Conservation (phyloP, 2,888 invertebrate species). For the Calameuta pallipes region DNA sequence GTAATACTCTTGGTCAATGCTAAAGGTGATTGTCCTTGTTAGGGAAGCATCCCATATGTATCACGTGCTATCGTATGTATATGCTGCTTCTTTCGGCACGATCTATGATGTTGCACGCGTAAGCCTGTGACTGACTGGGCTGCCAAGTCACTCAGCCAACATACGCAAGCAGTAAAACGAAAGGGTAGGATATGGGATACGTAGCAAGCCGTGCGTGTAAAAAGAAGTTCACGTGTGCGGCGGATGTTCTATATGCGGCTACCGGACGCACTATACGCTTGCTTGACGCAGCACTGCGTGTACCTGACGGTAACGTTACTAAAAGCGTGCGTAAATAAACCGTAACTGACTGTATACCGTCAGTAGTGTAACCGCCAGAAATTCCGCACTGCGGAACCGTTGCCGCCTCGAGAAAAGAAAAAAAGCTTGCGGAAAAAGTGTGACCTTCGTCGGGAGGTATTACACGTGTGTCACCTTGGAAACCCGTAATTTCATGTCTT, state of each 20-base stretch:
- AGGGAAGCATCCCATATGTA: conserved; percentile 28
- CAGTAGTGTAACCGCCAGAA: neutral
- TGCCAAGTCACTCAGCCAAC: conserved; percentile 1
- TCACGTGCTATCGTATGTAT: conserved; percentile 8
- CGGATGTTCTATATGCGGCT: conserved; percentile 61
- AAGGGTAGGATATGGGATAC: conserved; percentile 6
- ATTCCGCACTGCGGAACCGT: neutral
- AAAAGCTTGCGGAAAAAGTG: neutral
- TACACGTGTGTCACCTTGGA: neutral
- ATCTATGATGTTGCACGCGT: conserved; percentile 2
- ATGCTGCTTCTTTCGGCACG: neutral
- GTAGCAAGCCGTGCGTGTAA: conserved; percentile 23
- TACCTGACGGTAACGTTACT: conserved; percentile 45
- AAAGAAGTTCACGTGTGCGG: conserved; percentile 30
- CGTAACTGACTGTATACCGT: neutral
- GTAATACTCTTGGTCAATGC: conserved; percentile 36
- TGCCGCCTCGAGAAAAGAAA: neutral
- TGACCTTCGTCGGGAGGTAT: neutral
- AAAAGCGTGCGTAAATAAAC: conserved; percentile 46
- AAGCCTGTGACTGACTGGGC: neutral
- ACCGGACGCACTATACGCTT: conserved; percentile 48
- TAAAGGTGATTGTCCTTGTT: conserved; percentile 39
- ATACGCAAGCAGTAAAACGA: conserved; percentile 3
- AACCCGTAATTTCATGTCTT: neutral
- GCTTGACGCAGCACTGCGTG: conserved; percentile 26